Conservation (phyloP, 2,888 invertebrate genomes). For the Hemistola chrysoprasaria region DNA sequence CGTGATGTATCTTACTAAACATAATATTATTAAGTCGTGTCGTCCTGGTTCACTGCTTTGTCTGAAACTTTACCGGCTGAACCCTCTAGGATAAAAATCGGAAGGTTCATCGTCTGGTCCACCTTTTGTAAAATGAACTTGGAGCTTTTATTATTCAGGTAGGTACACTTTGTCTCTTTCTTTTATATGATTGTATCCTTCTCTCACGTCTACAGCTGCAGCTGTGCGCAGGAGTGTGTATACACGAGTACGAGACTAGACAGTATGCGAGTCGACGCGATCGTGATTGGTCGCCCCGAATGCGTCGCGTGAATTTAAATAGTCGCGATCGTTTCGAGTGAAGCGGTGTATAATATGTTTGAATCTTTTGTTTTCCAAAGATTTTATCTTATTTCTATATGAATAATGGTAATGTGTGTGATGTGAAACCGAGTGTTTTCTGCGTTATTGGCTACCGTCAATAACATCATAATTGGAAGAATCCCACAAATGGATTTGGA, state of each 20-base stretch:
- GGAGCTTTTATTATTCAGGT: constrained; percentile 73
- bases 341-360: constrained; percentile 55
- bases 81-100: constrained; percentile 45
- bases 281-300: constrained; percentile 64
- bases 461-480: constrained; percentile 50
- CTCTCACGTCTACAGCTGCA: constrained; percentile 54
- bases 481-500: constrained; percentile 39
- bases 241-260: constrained; percentile 65
- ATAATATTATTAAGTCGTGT: constrained; percentile 1
- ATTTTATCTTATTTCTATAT: constrained; percentile 25
- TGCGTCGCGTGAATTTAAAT: constrained; percentile 61
- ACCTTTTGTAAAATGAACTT: constrained; percentile 56
- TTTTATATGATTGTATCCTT: constrained; percentile 40
- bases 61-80: constrained; percentile 26
- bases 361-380: constrained; percentile 37
- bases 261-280: constrained; percentile 74
- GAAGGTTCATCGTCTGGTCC: constrained; percentile 47
- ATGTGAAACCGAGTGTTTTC: constrained; percentile 40
- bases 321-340: constrained; percentile 60
- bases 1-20: neutral
- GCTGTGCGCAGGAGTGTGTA: constrained; percentile 74
- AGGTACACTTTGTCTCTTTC: constrained; percentile 58
- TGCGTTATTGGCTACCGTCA: constrained; percentile 50
- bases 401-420: constrained; percentile 43
- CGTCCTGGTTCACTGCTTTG: constrained; percentile 16